A percentile compares a stretch with the other conserved stretches of the same genome.
Evolutionary conservation across 1,140 invertebrate species (phyloP).

Genomic region (Triops longicaudatus): DNA sequence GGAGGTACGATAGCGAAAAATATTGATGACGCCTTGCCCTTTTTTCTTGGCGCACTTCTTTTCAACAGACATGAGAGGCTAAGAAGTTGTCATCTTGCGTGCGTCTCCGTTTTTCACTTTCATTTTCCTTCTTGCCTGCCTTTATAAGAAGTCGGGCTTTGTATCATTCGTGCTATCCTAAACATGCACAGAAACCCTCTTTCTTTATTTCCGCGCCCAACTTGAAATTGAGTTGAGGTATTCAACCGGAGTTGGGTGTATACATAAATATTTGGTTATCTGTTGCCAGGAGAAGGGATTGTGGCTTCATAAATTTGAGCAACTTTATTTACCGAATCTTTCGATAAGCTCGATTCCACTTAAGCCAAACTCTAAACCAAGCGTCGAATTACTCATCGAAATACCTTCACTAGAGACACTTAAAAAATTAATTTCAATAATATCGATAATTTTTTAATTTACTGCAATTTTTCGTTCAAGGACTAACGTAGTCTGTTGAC

Average conservation of each 20-base stretch:
- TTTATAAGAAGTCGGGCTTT: background rate
- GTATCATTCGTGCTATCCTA: background rate
- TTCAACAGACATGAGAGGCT: too few species aligned
- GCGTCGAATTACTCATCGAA: too few species aligned
- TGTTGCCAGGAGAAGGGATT: background rate
- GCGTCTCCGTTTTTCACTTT: background rate
- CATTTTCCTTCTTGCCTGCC: background rate
- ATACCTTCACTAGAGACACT: too few species aligned
- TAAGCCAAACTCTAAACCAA: too few species aligned
- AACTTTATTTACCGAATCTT: too few species aligned
- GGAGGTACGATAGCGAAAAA: slow-evolving; percentile 36
- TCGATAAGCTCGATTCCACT: too few species aligned
- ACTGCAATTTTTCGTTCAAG: too few species aligned
- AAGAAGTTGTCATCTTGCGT: background rate
- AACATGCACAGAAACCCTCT: background rate
- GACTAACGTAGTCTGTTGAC: too few species aligned
- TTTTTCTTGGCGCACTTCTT: too few species aligned
- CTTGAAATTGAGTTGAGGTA: background rate
- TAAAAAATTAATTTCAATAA: too few species aligned
- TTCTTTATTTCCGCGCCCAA: background rate
- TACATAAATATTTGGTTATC: background rate
- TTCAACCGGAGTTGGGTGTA: background rate
- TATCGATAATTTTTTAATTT: too few species aligned
- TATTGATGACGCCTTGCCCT: background rate
- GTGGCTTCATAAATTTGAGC: too few species aligned